These are phyloP conservation scores for Tuberolachnus salignus DNA, from an alignment of 2,888 invertebrate species.

Conservation along the genomic window DNA sequence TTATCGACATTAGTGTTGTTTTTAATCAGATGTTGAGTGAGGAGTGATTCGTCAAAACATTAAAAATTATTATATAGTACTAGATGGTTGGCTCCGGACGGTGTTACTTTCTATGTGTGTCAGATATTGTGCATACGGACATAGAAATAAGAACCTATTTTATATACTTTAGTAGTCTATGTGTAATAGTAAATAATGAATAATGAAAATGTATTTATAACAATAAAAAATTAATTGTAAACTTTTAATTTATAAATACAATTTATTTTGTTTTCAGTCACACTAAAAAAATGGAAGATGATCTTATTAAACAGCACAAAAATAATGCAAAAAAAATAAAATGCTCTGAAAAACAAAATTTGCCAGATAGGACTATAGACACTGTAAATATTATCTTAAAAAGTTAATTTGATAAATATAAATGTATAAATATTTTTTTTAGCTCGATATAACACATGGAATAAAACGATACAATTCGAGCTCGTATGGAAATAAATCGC, in stretches of 20 bases:
- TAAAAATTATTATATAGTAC: no score
- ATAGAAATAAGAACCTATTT: no score
- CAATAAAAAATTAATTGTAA: no score
- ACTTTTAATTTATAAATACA: slow-evolving; percentile 5
- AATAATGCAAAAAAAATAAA: slow-evolving; percentile 33
- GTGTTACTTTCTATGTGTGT: no score
- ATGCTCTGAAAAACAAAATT: background rate
- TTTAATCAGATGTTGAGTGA: no score
- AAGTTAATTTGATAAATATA: background rate
- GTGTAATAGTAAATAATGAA: no score
- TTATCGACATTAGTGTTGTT: no score
- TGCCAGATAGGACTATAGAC: background rate
- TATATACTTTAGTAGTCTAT: no score
- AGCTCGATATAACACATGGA: slow-evolving; percentile 63
- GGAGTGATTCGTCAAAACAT: no score
- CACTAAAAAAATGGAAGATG: slow-evolving; percentile 82
- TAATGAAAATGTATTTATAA: no score
- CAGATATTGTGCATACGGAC: no score
- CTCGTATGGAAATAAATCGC: slow-evolving; percentile 65
- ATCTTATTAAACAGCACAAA: slow-evolving; percentile 72
- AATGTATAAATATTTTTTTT: background rate
- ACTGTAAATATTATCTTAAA: slow-evolving; percentile 18
- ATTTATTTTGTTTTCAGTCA: slow-evolving; percentile 67
- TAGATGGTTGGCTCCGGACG: no score
- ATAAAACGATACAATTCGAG: slow-evolving; percentile 70